These are phyloP conservation scores for Australoheros scitulus DNA, from an alignment of 2,113 vertebrate species.

Conservation along the genomic window DNA sequence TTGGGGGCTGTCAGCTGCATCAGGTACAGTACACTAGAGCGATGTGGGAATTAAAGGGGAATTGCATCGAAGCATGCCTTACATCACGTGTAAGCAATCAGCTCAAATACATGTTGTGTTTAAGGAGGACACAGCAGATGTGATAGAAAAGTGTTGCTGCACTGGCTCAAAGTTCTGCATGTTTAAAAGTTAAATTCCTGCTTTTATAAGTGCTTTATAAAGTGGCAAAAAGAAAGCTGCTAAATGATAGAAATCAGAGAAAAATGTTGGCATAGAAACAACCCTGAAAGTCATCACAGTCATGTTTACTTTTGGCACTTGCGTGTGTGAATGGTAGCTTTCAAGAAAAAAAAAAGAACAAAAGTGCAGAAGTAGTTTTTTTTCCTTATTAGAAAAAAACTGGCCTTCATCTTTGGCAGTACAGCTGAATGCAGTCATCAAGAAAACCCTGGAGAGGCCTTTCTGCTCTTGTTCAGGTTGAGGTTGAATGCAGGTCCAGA, in stretches of 20 bases:
- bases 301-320: conserved; percentile 5
- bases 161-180: not conserved
- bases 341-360: not conserved
- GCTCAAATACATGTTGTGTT: not conserved
- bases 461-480: conserved; percentile 2
- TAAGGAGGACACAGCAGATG: not conserved
- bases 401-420: not conserved
- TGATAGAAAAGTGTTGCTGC: not conserved
- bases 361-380: not conserved
- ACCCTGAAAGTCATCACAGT: conserved; percentile 18
- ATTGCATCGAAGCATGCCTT: not conserved
- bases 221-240: conserved; percentile 9
- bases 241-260: not conserved
- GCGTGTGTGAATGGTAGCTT: not conserved
- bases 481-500: not conserved
- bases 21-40: conserved; percentile 40
- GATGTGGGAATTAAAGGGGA: conserved; percentile 46
- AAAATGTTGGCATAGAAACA: conserved; percentile 40
- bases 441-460: not conserved
- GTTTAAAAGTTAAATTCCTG: not conserved
- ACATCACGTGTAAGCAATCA: not conserved
- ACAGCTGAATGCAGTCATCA: not conserved
- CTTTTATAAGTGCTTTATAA: not conserved
- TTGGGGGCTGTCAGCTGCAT: conserved; percentile 52
- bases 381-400: not conserved